Percentiles rank a stretch among this genome's conserved stretches.
Evolutionary conservation across 2,113 vertebrate genomes (phyloP).

Genomic region (Picathartes gymnocephalus): DNA sequence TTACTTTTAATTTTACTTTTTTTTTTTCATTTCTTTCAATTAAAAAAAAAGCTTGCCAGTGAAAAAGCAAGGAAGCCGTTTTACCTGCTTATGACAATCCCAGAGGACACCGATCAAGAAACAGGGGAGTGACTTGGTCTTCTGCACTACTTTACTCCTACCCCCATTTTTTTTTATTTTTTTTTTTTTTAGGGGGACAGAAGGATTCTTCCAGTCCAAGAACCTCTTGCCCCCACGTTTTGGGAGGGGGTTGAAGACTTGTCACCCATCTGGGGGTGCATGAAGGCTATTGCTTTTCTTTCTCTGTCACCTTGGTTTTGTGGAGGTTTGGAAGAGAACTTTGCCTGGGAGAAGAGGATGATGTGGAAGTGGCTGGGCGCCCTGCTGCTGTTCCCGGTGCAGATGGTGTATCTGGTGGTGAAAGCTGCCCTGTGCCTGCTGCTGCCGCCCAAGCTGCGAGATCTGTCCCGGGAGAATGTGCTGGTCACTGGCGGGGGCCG

Average conservation of each 20-base stretch:
- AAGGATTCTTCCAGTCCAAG: not conserved
- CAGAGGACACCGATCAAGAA: slow-evolving; percentile 34
- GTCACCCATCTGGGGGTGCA: slow-evolving; percentile 25
- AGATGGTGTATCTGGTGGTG: slow-evolving; percentile 77
- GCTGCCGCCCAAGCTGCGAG: slow-evolving; percentile 80
- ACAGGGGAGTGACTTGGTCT: not conserved
- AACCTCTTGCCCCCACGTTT: not conserved
- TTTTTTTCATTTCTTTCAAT: not conserved
- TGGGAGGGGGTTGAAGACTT: slow-evolving; percentile 49
- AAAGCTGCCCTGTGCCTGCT: slow-evolving; percentile 75
- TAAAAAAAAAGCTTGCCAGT: not conserved
- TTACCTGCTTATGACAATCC: slow-evolving; percentile 45
- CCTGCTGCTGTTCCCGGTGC: slow-evolving; percentile 82
- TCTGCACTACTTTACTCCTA: not conserved
- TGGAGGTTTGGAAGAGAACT: slow-evolving; percentile 9
- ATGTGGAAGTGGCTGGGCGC: slow-evolving; percentile 81
- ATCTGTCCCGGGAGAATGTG: slow-evolving; percentile 84
- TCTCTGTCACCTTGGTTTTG: not conserved
- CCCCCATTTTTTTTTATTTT: not conserved
- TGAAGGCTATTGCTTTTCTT: slow-evolving; percentile 8
- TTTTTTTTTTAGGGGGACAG: not conserved
- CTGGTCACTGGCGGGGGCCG: slow-evolving; percentile 94
- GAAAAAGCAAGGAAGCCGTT: not conserved
- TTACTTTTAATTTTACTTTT: slow-evolving; percentile 42
- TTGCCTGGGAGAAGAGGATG: slow-evolving; percentile 75